Conservation (phyloP, 2,797 vertebrate genomes). For the Psittacula echo region DNA sequence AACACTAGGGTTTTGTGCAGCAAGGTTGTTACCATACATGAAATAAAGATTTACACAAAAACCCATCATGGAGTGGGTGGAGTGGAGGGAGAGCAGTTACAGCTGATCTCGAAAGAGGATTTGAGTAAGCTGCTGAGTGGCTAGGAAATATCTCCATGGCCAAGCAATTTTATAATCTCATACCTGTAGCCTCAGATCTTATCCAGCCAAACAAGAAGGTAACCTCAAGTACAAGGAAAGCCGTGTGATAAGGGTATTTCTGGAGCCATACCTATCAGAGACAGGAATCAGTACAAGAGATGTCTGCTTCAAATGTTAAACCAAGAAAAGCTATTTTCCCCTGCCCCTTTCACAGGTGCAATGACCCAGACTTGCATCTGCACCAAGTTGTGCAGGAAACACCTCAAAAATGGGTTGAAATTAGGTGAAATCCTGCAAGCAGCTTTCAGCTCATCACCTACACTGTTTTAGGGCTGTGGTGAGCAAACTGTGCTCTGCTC, state of each 20-base stretch:
- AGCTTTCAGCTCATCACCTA: no score
- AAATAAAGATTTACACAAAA: neutral
- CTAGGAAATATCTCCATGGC: neutral
- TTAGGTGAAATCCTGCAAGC: fast-evolving
- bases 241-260: neutral
- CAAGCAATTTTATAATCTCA: neutral
- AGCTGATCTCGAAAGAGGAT: constrained; percentile 9
- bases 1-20: neutral
- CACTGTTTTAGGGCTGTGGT: fast-evolving
- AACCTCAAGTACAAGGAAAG: neutral
- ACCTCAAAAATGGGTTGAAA: neutral
- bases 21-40: neutral
- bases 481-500: neutral
- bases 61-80: neutral
- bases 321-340: neutral
- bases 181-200: neutral
- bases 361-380: fast-evolving
- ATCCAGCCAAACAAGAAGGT: neutral
- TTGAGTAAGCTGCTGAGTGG: neutral
- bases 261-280: neutral
- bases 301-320: neutral
- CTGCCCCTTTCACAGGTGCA: fast-evolving
- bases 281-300: neutral
- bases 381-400: neutral
- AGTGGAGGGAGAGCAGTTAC: neutral